Evolutionary conservation across 2,888 invertebrate genomes (phyloP).

Genomic region (Geotrupes spiniger): DNA sequence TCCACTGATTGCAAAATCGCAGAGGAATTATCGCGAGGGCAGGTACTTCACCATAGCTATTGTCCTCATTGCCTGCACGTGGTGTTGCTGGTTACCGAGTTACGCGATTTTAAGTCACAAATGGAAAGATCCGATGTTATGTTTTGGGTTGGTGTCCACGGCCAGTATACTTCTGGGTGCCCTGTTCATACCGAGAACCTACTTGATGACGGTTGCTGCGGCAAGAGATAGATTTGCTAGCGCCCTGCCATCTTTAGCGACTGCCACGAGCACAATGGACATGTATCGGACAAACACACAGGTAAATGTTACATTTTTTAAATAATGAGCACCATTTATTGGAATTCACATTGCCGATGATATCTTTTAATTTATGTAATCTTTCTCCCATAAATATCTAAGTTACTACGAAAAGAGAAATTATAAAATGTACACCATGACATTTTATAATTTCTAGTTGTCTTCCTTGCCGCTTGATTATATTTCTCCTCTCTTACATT

Average conservation of each 20-base stretch:
- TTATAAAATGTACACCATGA: too few relatives aligned
- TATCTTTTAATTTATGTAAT: too few relatives aligned
- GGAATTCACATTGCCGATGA: too few relatives aligned
- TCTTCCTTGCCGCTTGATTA: too few relatives aligned
- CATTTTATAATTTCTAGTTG: too few relatives aligned
- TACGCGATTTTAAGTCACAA: slow-evolving; percentile 53
- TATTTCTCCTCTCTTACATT: too few relatives aligned
- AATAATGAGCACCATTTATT: too few relatives aligned
- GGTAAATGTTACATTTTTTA: slow-evolving; percentile 37
- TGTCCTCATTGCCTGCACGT: slow-evolving; percentile 55
- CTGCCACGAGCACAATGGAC: slow-evolving; percentile 50
- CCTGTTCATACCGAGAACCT: slow-evolving; percentile 67
- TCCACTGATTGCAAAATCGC: slow-evolving; percentile 62
- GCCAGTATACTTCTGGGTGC: slow-evolving; percentile 61
- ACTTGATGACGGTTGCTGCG: slow-evolving; percentile 63
- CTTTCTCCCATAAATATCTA: too few relatives aligned
- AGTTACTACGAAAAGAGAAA: too few relatives aligned
- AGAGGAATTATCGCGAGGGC: slow-evolving; percentile 68
- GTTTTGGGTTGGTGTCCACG: slow-evolving; percentile 60
- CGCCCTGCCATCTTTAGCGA: slow-evolving; percentile 52
- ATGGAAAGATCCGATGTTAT: slow-evolving; percentile 60
- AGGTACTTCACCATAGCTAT: slow-evolving; percentile 57
- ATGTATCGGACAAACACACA: slow-evolving; percentile 47
- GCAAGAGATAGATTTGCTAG: slow-evolving; percentile 60
- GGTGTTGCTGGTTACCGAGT: slow-evolving; percentile 61